These are phyloP conservation scores for Myotis vivesi DNA, from an alignment of 2,797 vertebrate species.

Conservation along the genomic window DNA sequence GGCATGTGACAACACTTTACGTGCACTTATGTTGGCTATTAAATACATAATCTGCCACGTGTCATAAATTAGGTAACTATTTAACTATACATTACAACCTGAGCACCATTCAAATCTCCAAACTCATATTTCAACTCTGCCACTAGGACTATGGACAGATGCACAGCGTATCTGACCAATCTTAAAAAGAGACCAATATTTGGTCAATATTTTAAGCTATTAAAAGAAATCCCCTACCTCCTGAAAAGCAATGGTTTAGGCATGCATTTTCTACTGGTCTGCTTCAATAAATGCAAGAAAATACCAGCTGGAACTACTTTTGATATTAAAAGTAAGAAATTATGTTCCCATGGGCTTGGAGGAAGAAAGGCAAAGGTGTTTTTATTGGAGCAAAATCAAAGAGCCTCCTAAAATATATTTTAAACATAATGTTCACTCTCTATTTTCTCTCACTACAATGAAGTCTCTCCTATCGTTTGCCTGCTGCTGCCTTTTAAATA, in stretches of 20 bases:
- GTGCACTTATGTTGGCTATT: neutral
- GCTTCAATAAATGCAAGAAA: neutral
- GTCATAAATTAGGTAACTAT: slow-evolving; percentile 18
- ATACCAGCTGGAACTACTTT: neutral
- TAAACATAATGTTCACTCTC: neutral
- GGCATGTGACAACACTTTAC: neutral
- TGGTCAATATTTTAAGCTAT: neutral
- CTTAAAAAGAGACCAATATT: neutral
- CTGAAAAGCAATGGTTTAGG: neutral
- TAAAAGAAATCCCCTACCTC: neutral
- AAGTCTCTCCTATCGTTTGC: neutral
- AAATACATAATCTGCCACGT: neutral
- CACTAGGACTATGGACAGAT: neutral
- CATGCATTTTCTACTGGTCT: slow-evolving; percentile 3
- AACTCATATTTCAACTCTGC: slow-evolving; percentile 7
- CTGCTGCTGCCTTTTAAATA: neutral
- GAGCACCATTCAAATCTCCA: slow-evolving; percentile 6
- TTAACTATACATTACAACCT: neutral
- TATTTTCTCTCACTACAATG: neutral
- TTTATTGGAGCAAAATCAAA: neutral
- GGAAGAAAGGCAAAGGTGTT: slow-evolving; percentile 15
- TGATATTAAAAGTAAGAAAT: slow-evolving; percentile 37
- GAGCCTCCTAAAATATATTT: neutral
- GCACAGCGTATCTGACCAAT: neutral
- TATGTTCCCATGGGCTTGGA: neutral